Conservation (phyloP, 2,113 vertebrate genomes). For the Willisornis vidua region DNA sequence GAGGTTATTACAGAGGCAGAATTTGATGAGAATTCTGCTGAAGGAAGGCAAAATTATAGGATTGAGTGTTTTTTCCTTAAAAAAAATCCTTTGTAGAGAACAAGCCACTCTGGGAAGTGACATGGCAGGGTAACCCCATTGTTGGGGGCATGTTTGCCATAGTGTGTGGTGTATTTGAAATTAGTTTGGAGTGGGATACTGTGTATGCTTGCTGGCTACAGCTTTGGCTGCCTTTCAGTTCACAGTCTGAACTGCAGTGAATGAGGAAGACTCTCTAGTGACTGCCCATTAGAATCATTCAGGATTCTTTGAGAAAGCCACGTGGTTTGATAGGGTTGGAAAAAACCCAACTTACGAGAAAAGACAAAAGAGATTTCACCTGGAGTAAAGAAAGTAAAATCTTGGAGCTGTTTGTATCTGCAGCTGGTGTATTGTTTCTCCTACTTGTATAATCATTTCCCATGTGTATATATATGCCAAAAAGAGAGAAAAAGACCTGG, state of each 20-base stretch:
- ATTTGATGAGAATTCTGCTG: slow-evolving; percentile 2
- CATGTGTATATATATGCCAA: fast-evolving
- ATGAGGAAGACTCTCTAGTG: fast-evolving
- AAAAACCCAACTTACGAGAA: background rate
- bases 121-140: background rate
- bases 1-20: slow-evolving; percentile 1
- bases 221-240: background rate
- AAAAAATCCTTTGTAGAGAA: background rate
- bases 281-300: background rate
- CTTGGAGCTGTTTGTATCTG: background rate
- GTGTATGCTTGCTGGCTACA: background rate
- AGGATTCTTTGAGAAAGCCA: background rate
- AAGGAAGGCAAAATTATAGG: slow-evolving; percentile 6
- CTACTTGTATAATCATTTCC: background rate
- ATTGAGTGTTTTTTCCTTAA: background rate
- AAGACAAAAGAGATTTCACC: background rate
- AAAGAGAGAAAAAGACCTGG: background rate
- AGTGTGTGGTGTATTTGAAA: background rate
- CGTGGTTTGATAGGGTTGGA: background rate
- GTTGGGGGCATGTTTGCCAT: background rate
- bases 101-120: background rate
- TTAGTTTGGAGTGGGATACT: background rate
- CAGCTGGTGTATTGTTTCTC: background rate
- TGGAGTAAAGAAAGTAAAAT: background rate
- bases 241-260: background rate